These are phyloP conservation scores for Octonoba sinensis DNA, from an alignment of 2,888 invertebrate species.

Conservation along the genomic window DNA sequence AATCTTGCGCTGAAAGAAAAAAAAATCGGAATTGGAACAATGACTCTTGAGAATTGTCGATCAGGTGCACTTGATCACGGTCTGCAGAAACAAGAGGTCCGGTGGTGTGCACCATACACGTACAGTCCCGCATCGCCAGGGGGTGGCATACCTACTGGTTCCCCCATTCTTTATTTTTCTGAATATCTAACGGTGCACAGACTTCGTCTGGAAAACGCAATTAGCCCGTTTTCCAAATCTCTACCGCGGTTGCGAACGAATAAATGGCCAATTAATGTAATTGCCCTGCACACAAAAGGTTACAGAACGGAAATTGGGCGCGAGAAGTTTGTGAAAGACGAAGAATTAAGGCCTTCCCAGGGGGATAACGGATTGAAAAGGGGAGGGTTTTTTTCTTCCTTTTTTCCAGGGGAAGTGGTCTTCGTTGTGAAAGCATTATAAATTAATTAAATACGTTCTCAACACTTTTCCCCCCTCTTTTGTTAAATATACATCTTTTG, in stretches of 20 bases:
- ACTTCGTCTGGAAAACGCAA: constrained; percentile 40
- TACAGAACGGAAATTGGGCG: constrained; percentile 47
- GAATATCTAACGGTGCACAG: constrained; percentile 19
- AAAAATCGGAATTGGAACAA: too few species aligned
- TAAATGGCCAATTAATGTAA: constrained; percentile 63
- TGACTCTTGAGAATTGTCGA: constrained; percentile 9
- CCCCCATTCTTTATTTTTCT: too few species aligned
- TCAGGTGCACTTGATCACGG: constrained; percentile 59
- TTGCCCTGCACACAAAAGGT: constrained; percentile 41
- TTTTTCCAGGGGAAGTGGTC: not conserved
- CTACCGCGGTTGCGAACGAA: constrained; percentile 3
- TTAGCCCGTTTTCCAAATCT: constrained; percentile 34
- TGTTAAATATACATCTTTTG: too few species aligned
- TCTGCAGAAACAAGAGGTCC: not conserved
- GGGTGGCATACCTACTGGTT: too few species aligned
- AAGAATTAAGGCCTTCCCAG: constrained; percentile 16
- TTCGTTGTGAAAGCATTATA: too few species aligned
- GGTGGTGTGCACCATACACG: not conserved
- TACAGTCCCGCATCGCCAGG: too few species aligned
- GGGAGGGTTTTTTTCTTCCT: constrained; percentile 1
- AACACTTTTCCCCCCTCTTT: too few species aligned
- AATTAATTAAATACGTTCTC: too few species aligned
- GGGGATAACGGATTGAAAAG: constrained; percentile 10
- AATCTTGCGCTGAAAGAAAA: too few species aligned
- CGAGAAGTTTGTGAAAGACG: constrained; percentile 23